phyloP scores from a whole-genome alignment of 2,797 vertebrate species.

The Platalea minor region DNA sequence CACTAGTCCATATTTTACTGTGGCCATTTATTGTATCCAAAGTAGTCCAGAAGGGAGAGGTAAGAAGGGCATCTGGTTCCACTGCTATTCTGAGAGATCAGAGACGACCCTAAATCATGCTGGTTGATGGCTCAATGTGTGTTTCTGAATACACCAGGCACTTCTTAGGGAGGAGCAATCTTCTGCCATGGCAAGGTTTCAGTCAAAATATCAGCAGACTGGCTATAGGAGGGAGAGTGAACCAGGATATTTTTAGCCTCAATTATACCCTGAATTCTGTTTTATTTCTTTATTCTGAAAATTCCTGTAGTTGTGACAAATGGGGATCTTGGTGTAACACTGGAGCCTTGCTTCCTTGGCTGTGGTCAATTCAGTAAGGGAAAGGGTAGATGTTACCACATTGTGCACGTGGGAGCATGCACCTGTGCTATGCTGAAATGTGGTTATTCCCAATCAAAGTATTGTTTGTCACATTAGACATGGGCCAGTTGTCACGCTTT shows the following conservation, averaged over 20 bases:
- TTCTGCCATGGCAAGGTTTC: neutral
- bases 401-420: neutral
- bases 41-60: neutral
- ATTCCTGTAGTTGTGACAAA: neutral
- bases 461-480: constrained; percentile 47
- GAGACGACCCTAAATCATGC: neutral
- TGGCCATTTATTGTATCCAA: neutral
- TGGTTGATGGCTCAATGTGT: neutral
- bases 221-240: neutral
- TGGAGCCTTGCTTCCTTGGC: neutral
- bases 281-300: neutral
- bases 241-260: neutral
- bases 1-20: neutral
- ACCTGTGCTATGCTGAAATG: neutral
- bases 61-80: neutral
- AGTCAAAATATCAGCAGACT: neutral
- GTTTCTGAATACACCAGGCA: neutral
- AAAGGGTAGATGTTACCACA: neutral
- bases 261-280: neutral
- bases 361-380: neutral
- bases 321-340: neutral
- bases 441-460: neutral
- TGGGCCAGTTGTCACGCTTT: constrained; percentile 15
- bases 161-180: neutral
- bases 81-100: neutral